phyloP scores from a whole-genome alignment of 2,888 invertebrate genomes.

The Julus scanicus region DNA sequence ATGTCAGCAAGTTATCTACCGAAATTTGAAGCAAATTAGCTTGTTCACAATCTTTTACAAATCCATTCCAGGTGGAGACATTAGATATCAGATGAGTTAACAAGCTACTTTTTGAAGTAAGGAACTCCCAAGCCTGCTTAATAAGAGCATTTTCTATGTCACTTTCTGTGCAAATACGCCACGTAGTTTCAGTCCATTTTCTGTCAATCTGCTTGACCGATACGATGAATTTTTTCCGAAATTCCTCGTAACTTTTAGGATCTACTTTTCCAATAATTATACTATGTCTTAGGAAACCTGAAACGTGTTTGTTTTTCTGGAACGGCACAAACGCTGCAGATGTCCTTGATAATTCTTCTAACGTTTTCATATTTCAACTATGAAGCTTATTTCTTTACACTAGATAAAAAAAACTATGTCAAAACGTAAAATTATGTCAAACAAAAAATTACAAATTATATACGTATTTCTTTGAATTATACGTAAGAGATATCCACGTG shows the following conservation, averaged over 20 bases:
- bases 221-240: not conserved
- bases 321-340: not conserved
- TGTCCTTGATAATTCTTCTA: not conserved
- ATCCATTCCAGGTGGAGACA: not conserved
- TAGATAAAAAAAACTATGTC: not conserved
- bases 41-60: not conserved
- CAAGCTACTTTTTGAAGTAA: not conserved
- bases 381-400: not conserved
- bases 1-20: not conserved
- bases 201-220: not conserved
- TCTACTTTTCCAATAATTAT: not conserved
- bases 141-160: conserved; percentile 8
- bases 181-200: not conserved
- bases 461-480: too few relatives aligned
- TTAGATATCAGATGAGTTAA: not conserved
- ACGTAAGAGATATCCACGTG: too few relatives aligned
- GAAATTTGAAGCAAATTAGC: not conserved
- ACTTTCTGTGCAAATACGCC: not conserved
- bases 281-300: not conserved
- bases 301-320: not conserved
- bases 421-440: not conserved
- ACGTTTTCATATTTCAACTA: conserved; percentile 1
- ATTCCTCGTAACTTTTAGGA: not conserved
- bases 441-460: not conserved
- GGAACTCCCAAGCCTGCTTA: not conserved